Conservation (phyloP, 1,140 invertebrate species). For the Anastrepha obliqua region DNA sequence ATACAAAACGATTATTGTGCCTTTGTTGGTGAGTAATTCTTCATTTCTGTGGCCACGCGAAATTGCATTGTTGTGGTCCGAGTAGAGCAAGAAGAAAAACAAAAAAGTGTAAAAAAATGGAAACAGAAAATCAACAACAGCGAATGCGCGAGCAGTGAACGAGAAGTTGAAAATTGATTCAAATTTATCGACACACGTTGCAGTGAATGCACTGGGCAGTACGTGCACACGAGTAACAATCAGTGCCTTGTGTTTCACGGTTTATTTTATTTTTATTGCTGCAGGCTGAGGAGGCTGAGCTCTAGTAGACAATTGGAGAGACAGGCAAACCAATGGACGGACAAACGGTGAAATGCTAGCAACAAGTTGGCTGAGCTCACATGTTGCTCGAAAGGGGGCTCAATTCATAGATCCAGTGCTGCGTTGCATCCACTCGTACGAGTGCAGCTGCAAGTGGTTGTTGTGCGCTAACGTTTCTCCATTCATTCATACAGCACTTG, state of each 20-base stretch:
- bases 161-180: conserved; percentile 43
- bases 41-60: conserved; percentile 10
- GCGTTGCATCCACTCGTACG: not conserved
- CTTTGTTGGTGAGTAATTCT: conserved; percentile 26
- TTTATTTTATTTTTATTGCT: conserved; percentile 7
- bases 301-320: too few relatives aligned
- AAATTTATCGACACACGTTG: conserved; percentile 41
- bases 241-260: not conserved
- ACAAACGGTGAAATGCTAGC: not conserved
- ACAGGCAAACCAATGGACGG: not conserved
- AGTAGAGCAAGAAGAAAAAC: not conserved
- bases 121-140: not conserved
- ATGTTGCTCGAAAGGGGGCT: not conserved
- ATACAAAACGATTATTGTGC: not conserved
- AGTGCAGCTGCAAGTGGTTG: not conserved
- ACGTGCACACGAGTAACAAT: not conserved
- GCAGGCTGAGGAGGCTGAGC: not conserved
- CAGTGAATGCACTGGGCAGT: not conserved
- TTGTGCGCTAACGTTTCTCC: not conserved
- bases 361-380: not conserved
- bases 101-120: not conserved
- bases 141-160: not conserved
- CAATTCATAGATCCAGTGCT: not conserved
- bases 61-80: not conserved
- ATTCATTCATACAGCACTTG: conserved; percentile 14